Base-by-base conservation (phyloP, 2,888 invertebrate genomes). In the Molorchus minor region DNA sequence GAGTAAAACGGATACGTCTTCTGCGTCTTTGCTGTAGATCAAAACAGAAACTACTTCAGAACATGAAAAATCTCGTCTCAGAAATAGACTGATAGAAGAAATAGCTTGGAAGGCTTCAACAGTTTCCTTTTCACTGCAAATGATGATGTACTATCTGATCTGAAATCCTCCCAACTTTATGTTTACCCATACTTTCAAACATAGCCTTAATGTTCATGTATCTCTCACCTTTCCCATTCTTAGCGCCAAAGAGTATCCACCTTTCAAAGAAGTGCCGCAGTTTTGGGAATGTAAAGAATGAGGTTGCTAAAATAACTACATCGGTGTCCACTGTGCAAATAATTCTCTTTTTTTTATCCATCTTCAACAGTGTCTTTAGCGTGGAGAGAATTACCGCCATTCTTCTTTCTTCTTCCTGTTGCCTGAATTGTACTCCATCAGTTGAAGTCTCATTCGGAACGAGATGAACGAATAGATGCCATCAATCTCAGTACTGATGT, bases 161-260 rank as follows among this genome's bases (percentile, higher is more conserved):
- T 38, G 38, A 13, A 38, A 38, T 38, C 13, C 13, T 38, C 38
- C 16, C 38, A 38, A 38, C 38, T 38, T 38, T 38, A 38, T 38
- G 38, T 38, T 38, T 16, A 38, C 16, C 38, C 38, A 38, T 38
- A 16, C 38, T 38, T 38, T 38, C 38, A 38, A 38, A 38, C 38
- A 38, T 38, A 7, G 38, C 38, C 13, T 38, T 38, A 38, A 38
- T 15, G 38, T 16, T 38, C 38, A 38, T 38, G 15, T 38, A 38
- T 15, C 38, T 38, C 38, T 38, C 15, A 13, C 38, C 38, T 16
- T 38, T 16, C 38, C 16, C 38, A 38, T n/a, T n/a, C n/a, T n/a
- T n/a, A n/a, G 38, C 13, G 7, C 38, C 38, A 38, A 38, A 38
- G 13, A 38, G 15, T 15, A 38, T 38, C 38, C 38, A 16, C 33